phyloP scores from a whole-genome alignment of 2,888 invertebrate species.

The Drosophila dives region DNA sequence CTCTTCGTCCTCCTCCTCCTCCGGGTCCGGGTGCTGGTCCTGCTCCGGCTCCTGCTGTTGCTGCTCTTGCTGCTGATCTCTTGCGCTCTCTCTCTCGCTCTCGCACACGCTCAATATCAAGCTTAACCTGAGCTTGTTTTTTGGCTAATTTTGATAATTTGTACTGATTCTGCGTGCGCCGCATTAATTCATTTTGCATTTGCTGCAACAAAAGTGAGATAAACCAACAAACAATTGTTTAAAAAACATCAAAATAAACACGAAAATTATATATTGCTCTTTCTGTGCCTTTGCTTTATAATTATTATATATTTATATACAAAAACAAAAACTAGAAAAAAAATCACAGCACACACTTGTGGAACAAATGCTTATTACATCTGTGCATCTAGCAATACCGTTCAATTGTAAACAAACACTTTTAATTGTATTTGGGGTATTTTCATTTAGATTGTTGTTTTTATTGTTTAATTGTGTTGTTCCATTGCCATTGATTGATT shows the following conservation, averaged over 20 bases:
- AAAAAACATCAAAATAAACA: constrained; percentile 6
- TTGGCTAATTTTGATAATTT: constrained; percentile 18
- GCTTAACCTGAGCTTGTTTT: constrained; percentile 4
- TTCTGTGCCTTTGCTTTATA: background rate
- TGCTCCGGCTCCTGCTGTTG: constrained; percentile 7
- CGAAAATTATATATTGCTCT: too few species aligned
- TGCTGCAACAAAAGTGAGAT: constrained; percentile 42
- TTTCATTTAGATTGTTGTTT: background rate
- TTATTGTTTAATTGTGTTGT: background rate
- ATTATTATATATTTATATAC: background rate
- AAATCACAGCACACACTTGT: background rate
- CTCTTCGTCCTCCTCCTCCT: constrained; percentile 9
- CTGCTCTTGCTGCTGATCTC: background rate
- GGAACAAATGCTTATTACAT: background rate
- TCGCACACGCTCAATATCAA: constrained; percentile 18
- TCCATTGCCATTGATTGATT: background rate
- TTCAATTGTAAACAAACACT: constrained; percentile 3
- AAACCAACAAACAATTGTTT: constrained; percentile 15
- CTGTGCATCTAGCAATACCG: background rate
- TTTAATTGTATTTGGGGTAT: background rate
- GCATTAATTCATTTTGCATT: constrained; percentile 48
- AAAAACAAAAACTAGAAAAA: background rate
- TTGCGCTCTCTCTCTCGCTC: constrained; percentile 19
- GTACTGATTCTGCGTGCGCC: constrained; percentile 20
- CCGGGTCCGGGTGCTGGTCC: constrained; percentile 7